Conservation (phyloP, 92 coral and sea anemone genomes). For the Heliopora coerulea region DNA sequence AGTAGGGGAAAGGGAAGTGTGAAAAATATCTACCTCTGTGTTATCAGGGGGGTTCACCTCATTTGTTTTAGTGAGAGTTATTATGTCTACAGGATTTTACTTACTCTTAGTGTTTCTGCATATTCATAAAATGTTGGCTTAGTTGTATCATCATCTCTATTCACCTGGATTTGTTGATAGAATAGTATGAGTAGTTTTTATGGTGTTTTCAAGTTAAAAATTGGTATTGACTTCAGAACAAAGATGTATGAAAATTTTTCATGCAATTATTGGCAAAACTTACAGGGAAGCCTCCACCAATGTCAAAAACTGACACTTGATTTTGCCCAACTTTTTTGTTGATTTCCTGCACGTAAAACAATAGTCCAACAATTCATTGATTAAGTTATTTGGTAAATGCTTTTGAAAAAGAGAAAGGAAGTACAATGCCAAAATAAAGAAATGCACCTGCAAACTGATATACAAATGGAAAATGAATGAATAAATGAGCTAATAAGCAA, state of each 20-base stretch:
- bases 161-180: constrained; percentile 73
- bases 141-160: constrained; percentile 67
- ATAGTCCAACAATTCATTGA: neutral
- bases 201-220: too few species aligned
- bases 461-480: too few species aligned
- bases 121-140: constrained; percentile 73
- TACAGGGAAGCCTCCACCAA: constrained; percentile 86
- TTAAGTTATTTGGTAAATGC: too few species aligned
- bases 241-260: neutral
- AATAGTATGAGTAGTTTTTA: too few species aligned
- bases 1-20: too few species aligned
- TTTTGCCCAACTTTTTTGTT: constrained; percentile 64
- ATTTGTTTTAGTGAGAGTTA: too few species aligned
- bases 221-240: too few species aligned
- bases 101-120: constrained; percentile 64
- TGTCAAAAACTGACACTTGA: constrained; percentile 77
- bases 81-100: neutral
- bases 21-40: too few species aligned
- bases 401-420: too few species aligned
- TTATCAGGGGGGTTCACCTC: too few species aligned
- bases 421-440: too few species aligned
- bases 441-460: too few species aligned
- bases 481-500: neutral
- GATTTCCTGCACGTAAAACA: constrained; percentile 52
- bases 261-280: constrained; percentile 1